phyloP scores from a whole-genome alignment of 2,113 vertebrate genomes.

The Redunca redunca region DNA sequence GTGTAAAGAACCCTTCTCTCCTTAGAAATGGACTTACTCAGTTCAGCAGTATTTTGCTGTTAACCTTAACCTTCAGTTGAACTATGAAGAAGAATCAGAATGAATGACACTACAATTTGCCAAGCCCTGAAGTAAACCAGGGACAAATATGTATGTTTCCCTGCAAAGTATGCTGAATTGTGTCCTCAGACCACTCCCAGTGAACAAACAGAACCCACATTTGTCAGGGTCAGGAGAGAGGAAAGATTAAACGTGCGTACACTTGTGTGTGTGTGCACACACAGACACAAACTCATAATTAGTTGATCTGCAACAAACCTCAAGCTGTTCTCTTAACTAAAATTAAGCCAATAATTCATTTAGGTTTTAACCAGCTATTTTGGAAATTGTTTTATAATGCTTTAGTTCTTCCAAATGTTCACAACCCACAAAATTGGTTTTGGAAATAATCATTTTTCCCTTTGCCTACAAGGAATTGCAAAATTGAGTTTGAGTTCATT shows the following conservation, averaged over 20 bases:
- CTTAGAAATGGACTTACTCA: neutral
- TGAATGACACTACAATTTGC: neutral
- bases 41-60: neutral
- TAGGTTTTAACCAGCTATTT: constrained; percentile 41
- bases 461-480: constrained; percentile 4
- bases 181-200: neutral
- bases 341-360: constrained; percentile 23
- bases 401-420: constrained; percentile 39
- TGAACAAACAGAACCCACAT: neutral
- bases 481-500: constrained; percentile 26
- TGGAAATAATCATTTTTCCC: constrained; percentile 21
- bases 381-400: constrained; percentile 23
- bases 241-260: neutral
- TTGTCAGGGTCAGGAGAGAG: neutral
- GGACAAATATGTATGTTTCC: neutral
- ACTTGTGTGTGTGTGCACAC: neutral
- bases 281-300: neutral
- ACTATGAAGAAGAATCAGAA: neutral
- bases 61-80: constrained; percentile 14
- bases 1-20: neutral
- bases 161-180: neutral
- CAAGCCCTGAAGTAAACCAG: neutral
- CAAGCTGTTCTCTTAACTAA: constrained; percentile 7
- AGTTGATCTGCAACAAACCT: constrained; percentile 27
- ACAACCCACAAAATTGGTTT: constrained; percentile 38